Base-by-base conservation (phyloP, 2,797 vertebrate genomes). In the Labroides dimidiatus region DNA sequence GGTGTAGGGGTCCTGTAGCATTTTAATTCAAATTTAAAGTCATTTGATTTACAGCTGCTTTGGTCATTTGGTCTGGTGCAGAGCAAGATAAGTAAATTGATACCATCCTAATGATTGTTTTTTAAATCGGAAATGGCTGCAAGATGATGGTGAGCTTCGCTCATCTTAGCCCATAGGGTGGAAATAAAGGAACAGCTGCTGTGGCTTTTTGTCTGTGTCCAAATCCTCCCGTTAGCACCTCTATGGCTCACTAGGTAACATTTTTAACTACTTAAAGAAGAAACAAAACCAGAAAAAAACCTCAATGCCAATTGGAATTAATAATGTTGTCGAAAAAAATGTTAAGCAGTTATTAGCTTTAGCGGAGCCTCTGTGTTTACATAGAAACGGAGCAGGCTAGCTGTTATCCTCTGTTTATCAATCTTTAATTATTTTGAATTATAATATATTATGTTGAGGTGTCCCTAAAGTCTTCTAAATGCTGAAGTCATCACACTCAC, bases 401-500 rank as follows among this genome's bases (percentile, higher is more conserved):
- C 49, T 30, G 49, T 30, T 30, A 10, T 49, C 48, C 23, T 4
- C 19, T 23, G 47, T 15, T 24, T 45, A 16, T 52, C 20, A 13
- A 43, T n/a, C 23, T 48, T 41, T 4, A 21, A 6, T 9, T 33
- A 42, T 67, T 50, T 42, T 4, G 30, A 4, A 33, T 33, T 33
- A 33, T 15, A 4, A 19, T 16, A 12, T 20, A 1, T 37, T 19
- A 2, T 13, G 43, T 6, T 39, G 12, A n/a, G 33, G 30, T 0
- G 16, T 64, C 62, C 59, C 56, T 4, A 45, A 47, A 15, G 44
- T 50, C 43, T 33, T 60, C 51, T 63, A 17, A 36, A 58, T 59
- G 82, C 75, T 69, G 75, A 72, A 59, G 59, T 82, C 70, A 76
- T 67, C 71, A 52, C 6, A 0, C 56, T 1, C 30, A 11, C 51